Evolutionary conservation across 1,140 invertebrate genomes (phyloP), one percentile per base, ranked within the genome.

Genomic region (Euwallacea fornicatus): DNA sequence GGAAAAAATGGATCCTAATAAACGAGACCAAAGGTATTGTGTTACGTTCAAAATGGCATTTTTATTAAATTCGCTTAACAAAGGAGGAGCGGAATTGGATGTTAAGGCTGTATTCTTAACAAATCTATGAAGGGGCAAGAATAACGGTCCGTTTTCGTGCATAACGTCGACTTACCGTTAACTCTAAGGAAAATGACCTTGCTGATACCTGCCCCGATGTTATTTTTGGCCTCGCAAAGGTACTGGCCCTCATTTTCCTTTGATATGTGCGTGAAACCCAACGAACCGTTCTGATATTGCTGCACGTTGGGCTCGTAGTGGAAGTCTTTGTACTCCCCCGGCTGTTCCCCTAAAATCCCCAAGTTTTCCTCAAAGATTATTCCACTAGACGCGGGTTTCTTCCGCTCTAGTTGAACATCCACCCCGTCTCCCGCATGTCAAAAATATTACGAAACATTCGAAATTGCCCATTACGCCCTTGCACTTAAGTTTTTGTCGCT

Each of bases 161-260:
- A 33, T 33, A 33, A 33, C 46, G 46, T 50, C 46, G 53, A 71
- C 87, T 84, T 87, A 91, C 91, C 91, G 79, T 97, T 93, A 42
- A 95, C 92, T 82, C 92, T 93, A 21, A 95, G 83, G 77, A 92
- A 92, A 74, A 95, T 91, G 33, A 95, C 90, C 82, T 94, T 95
- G 83, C 92, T 94, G 11, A 95, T 86, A 2, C 92, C 93, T 21
- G 91, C 88, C 3, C 94, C 94, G 72, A 97, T 93, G 60, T 90
- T 91, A 79, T 98, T 98, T 75, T 93, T 89, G 0, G 94, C 93
- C 77, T 97, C 94, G 83, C 96, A 98, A 8, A 97, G 83, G 79
- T 97, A 98, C 78, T 93, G 91, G 2, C 95, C 94, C 80, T 94
- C 92, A 78, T 91, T 93, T 71, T 91, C 89, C 80, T 94, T 94